Percentiles rank a stretch among this genome's conserved stretches.
phyloP scores from a whole-genome alignment of 1,140 invertebrate species.

The Triops cancriformis region DNA sequence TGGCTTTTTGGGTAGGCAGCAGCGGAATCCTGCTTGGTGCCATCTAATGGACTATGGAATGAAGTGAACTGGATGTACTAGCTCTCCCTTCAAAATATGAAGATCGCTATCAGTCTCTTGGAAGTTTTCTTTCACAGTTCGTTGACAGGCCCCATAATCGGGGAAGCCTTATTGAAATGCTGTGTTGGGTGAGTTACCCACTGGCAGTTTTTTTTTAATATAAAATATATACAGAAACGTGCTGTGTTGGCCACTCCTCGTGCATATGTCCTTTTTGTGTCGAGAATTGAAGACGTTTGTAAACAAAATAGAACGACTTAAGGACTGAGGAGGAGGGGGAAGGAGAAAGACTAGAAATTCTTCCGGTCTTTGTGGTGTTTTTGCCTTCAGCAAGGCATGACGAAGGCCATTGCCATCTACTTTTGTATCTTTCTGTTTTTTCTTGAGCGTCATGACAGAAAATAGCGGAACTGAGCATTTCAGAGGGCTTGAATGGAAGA shows the following conservation, averaged over 20 bases:
- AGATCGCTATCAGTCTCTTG: background rate
- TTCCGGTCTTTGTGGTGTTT: background rate
- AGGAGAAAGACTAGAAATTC: background rate
- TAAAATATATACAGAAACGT: too few relatives aligned
- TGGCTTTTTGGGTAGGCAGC: background rate
- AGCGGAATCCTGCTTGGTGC: background rate
- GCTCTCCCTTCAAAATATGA: background rate
- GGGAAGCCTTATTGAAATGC: too few relatives aligned
- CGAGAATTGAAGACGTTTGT: background rate
- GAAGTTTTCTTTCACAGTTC: background rate
- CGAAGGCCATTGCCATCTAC: background rate
- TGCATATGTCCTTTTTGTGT: background rate
- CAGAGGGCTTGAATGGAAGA: too few relatives aligned
- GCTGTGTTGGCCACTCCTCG: too few relatives aligned
- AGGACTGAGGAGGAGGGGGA: background rate
- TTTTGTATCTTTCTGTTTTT: background rate
- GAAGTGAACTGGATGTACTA: background rate
- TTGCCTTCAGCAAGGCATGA: background rate
- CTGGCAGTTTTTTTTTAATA: too few relatives aligned
- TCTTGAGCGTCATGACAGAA: background rate
- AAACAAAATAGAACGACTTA: background rate
- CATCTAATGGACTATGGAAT: background rate
- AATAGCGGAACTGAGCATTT: too few relatives aligned
- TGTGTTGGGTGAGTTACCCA: too few relatives aligned
- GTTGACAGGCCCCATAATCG: background rate